These are phyloP conservation scores for Cichlasoma orientale DNA, from an alignment of 2,797 vertebrate species.

Conservation along the genomic window DNA sequence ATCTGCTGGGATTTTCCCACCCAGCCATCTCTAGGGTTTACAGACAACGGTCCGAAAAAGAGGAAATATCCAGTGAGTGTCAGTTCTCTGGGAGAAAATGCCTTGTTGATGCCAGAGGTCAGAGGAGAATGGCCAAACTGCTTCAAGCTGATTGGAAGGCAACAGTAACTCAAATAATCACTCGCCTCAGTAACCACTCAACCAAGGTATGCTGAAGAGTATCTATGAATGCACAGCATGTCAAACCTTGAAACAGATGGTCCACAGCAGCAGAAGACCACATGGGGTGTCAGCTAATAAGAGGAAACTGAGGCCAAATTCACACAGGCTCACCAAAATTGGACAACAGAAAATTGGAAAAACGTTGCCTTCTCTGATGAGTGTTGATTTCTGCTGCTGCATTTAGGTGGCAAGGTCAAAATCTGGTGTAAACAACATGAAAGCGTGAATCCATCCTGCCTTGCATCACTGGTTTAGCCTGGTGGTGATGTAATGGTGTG, in stretches of 20 bases:
- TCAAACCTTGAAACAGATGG: background rate
- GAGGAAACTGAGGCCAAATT: background rate
- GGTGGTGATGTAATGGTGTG: background rate
- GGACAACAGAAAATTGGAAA: background rate
- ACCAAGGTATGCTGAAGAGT: background rate
- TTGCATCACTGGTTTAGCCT: background rate
- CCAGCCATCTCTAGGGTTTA: background rate
- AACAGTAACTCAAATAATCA: background rate
- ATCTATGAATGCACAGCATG: background rate
- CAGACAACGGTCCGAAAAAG: background rate
- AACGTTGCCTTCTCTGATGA: background rate
- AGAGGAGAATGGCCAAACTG: background rate
- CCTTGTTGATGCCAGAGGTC: background rate
- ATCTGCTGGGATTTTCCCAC: background rate
- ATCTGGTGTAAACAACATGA: background rate
- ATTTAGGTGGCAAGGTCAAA: background rate
- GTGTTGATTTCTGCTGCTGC: background rate
- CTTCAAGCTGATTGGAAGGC: background rate
- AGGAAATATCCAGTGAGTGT: rapidly evolving
- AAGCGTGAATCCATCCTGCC: background rate
- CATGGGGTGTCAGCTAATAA: background rate
- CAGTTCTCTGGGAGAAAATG: no score
- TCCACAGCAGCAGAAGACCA: background rate
- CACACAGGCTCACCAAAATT: background rate
- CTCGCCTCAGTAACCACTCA: background rate